Conservation (phyloP, 53 echinoderm and acorn worm genomes). For the Zoroaster sp. region DNA sequence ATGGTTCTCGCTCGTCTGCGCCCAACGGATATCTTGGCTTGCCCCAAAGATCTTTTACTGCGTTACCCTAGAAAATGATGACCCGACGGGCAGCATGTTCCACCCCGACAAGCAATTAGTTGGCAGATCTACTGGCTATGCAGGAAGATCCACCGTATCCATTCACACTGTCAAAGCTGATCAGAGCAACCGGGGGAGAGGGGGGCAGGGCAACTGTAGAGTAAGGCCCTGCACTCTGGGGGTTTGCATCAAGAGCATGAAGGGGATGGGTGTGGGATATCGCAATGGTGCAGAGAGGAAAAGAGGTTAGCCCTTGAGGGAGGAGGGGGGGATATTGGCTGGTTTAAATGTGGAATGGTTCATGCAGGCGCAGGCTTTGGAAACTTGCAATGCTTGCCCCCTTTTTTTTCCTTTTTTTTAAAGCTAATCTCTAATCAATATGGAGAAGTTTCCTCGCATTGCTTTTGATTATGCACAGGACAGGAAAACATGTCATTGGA, state of each 20-base stretch:
- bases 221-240: not conserved
- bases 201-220: not conserved
- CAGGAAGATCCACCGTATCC: not conserved
- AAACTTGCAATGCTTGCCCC: too few relatives aligned
- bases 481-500: too few relatives aligned
- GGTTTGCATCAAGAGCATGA: too few relatives aligned
- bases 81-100: not conserved
- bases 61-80: not conserved
- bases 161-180: not conserved
- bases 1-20: not conserved
- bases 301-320: not conserved
- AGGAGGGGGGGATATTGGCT: not conserved
- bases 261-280: too few relatives aligned
- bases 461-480: too few relatives aligned
- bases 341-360: too few relatives aligned
- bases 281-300: not conserved
- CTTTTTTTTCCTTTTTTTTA: too few relatives aligned
- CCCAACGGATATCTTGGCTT: not conserved
- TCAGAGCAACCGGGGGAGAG: not conserved
- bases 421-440: too few relatives aligned
- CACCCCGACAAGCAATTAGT: not conserved
- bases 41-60: not conserved
- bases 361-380: not conserved
- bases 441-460: too few relatives aligned
- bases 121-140: not conserved